Conservation (phyloP, 1,140 invertebrate genomes). For the Psix sp. region DNA sequence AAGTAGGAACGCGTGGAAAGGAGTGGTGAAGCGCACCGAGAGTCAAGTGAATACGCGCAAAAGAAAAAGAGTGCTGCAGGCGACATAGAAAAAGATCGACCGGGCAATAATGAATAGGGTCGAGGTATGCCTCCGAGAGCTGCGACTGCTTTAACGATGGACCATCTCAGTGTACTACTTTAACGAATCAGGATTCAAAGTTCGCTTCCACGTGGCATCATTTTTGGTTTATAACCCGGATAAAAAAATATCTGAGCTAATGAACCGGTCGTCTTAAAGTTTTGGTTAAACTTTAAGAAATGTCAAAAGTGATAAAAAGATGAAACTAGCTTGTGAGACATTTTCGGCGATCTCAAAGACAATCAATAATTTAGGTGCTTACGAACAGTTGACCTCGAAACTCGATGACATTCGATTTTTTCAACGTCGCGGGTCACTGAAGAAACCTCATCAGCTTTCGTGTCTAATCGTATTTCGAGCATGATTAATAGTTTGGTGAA, state of each 20-base stretch:
- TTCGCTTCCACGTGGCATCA: background rate
- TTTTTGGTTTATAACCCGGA: background rate
- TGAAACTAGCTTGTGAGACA: no score
- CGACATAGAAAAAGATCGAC: constrained; percentile 15
- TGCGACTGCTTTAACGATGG: constrained; percentile 29
- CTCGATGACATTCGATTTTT: constrained; percentile 1
- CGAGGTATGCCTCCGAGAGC: constrained; percentile 42
- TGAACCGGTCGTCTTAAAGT: no score
- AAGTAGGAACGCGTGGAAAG: constrained; percentile 30
- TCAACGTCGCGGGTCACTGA: constrained; percentile 24
- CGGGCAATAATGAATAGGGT: constrained; percentile 54
- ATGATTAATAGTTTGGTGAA: constrained; percentile 31
- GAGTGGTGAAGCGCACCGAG: constrained; percentile 21
- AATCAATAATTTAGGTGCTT: background rate
- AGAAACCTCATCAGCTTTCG: constrained; percentile 32
- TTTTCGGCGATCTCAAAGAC: no score
- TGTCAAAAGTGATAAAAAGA: no score
- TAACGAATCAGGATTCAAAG: constrained; percentile 8
- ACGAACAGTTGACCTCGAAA: constrained; percentile 5
- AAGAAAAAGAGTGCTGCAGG: background rate
- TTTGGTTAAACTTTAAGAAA: no score
- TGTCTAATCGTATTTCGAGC: constrained; percentile 26
- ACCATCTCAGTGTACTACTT: background rate
- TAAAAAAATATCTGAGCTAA: no score
- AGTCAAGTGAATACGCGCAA: constrained; percentile 10